Base-by-base conservation (phyloP, 2,797 vertebrate genomes). In the Macroramphosus scolopax region DNA sequence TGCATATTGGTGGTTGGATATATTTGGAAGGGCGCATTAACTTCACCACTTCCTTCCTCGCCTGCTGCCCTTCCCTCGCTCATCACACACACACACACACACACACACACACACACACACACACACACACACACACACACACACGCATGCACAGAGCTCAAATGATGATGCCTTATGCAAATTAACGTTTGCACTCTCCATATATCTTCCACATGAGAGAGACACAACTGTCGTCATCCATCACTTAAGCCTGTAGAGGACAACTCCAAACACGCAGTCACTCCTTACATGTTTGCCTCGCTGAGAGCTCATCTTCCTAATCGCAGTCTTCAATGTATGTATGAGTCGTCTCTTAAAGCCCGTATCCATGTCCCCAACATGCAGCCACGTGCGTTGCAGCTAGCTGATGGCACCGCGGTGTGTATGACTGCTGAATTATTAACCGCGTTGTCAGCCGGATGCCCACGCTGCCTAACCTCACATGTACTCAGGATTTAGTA, bases 341-440 rank as follows among this genome's bases (percentile, higher is more conserved):
- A 7, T 14, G 5, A n/a, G 18, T 37, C 35, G 15, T 28, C 17
- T 38, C n/a, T 43, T 39, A 4, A 17, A 40, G 44, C 17, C n/a
- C 20, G 29, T 71, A 64, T 78, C 49, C 17, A 1, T 77, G 54
- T 73, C 4, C 29, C 22, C 6, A 11, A 58, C 41, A 54, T 30
- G 45, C 41, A 42, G 50, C 57, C 56, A 49, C 16, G 37, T 73
- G 55, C 49, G 44, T 41, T 26, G 17, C 25, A 41, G 46, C 40
- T 31, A 2, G 32, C 48, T 31, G 33, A 59, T 20, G 46, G 40
- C 56, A 26, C 52, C 25, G 40, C 2, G n/a, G 56, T 75, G 57
- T 77, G 39, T 63, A 31, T 68, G 53, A 68, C 70, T 12, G 41
- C 58, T 85, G 18, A 68, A 80, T 84, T 78, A 76, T 82, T 81